Evolutionary conservation across 2,797 vertebrate species (phyloP).

Genomic region (Protonibea diacanthus): DNA sequence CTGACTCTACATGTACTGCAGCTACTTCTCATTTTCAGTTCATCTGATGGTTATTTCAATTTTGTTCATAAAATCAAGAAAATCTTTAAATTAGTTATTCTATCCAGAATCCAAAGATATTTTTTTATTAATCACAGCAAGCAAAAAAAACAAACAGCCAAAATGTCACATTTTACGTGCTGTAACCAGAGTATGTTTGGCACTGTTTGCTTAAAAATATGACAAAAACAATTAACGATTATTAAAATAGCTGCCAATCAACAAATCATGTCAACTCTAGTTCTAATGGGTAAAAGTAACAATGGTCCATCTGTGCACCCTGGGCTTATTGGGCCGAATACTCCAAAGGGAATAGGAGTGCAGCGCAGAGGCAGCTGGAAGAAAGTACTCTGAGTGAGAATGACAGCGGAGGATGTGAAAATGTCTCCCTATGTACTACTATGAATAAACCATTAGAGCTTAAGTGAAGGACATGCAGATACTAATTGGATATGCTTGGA

Average conservation of each 20-base stretch:
- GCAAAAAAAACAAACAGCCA: background rate
- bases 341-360: slow-evolving; percentile 30
- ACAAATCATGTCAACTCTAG: background rate
- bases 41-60: background rate
- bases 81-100: background rate
- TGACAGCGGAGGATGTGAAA: slow-evolving; percentile 62
- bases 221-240: background rate
- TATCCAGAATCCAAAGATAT: background rate
- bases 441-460: slow-evolving; percentile 79
- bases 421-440: slow-evolving; percentile 55
- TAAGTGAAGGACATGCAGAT: slow-evolving; percentile 77
- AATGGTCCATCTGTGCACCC: slow-evolving; percentile 9
- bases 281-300: slow-evolving; percentile 2
- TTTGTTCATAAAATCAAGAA: background rate
- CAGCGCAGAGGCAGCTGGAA: slow-evolving; percentile 36
- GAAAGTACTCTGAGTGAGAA: slow-evolving; percentile 45
- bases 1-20: background rate
- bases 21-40: background rate
- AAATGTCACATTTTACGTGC: background rate
- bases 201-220: background rate
- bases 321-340: slow-evolving; percentile 17
- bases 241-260: background rate
- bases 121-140: background rate
- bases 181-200: background rate
- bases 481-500: slow-evolving; percentile 78